A percentile compares a stretch with the other conserved stretches of the same genome.
These are phyloP conservation scores for Cavia porcellus DNA, from an alignment of 2,113 vertebrate species.

Conservation along the genomic window DNA sequence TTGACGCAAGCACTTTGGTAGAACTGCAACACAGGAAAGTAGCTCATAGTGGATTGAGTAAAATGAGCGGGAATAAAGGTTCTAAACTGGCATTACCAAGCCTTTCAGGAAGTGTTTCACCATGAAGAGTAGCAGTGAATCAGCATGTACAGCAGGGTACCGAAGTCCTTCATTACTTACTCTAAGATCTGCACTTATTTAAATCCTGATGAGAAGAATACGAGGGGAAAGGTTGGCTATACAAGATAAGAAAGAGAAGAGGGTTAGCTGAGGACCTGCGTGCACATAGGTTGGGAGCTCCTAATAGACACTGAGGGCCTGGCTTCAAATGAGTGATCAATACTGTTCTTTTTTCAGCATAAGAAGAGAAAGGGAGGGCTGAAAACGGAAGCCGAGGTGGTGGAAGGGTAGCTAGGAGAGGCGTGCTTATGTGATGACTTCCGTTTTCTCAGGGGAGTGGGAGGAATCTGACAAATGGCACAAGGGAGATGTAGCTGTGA, in stretches of 20 bases:
- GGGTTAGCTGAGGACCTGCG: not conserved
- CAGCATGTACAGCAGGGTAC: not conserved
- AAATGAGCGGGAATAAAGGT: not conserved
- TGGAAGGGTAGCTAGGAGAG: not conserved
- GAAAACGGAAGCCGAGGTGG: not conserved
- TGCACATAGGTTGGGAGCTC: not conserved
- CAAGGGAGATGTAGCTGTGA: not conserved
- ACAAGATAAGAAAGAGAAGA: not conserved
- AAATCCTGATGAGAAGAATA: not conserved
- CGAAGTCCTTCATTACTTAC: not conserved
- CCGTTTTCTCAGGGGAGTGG: not conserved
- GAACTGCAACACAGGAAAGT: constrained; percentile 4
- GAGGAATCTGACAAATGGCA: not conserved
- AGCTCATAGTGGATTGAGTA: not conserved
- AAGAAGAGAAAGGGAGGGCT: not conserved
- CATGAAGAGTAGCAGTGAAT: not conserved
- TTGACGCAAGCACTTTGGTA: not conserved
- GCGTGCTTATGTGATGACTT: not conserved
- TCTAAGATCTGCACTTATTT: not conserved
- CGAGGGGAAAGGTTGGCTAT: not conserved
- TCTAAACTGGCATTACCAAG: not conserved
- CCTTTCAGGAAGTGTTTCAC: not conserved
- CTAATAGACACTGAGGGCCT: not conserved
- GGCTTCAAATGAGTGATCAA: not conserved
- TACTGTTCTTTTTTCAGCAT: not conserved